Conservation (phyloP, 2,797 vertebrate genomes). For the Miichthys miiuy region DNA sequence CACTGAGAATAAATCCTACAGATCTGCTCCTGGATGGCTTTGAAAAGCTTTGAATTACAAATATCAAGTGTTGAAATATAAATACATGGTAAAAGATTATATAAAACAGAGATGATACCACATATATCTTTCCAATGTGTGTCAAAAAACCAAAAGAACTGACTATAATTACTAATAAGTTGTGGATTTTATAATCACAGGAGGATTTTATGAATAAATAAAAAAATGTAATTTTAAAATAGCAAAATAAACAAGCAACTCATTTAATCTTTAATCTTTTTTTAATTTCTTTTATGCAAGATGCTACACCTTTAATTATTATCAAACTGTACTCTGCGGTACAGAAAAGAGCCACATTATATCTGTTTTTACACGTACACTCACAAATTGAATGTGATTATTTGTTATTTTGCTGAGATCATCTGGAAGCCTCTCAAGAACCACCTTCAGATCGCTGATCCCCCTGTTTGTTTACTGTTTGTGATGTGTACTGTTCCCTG, state of each 20-base stretch:
- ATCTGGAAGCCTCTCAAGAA: slow-evolving; percentile 25
- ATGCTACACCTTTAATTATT: neutral
- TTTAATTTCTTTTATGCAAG: neutral
- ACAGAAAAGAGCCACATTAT: neutral
- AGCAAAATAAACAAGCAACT: neutral
- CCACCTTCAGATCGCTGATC: neutral
- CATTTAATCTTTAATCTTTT: neutral
- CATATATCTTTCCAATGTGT: neutral
- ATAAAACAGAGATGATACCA: neutral
- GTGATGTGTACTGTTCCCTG: slow-evolving; percentile 16
- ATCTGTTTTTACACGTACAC: neutral
- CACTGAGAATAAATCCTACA: neutral
- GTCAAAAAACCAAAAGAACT: neutral
- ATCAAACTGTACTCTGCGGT: neutral
- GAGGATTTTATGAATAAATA: neutral
- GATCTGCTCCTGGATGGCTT: neutral
- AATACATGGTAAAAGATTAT: neutral
- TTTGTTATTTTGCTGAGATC: slow-evolving; percentile 6
- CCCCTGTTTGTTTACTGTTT: slow-evolving; percentile 28
- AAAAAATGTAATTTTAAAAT: neutral
- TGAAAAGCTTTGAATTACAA: too few species aligned
- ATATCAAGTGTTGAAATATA: neutral
- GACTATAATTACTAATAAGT: neutral
- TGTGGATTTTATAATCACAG: neutral
- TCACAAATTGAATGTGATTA: neutral